Percentiles rank a stretch among this genome's conserved stretches.
These are phyloP conservation scores for Trochalopteron elliotii DNA, from an alignment of 2,113 vertebrate species.

Conservation along the genomic window DNA sequence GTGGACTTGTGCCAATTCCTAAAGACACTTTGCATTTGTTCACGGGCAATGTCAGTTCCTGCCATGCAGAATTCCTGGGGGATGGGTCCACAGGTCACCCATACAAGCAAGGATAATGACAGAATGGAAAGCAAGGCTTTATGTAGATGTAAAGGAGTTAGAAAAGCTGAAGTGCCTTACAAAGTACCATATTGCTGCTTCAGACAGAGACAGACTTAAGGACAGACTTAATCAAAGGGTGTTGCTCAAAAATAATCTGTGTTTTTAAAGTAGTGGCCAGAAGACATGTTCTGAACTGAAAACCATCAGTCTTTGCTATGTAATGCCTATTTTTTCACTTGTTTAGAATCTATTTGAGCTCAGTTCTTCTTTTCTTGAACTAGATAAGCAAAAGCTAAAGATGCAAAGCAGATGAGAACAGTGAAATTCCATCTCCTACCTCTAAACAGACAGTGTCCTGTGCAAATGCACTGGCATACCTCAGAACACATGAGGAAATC, in stretches of 20 bases:
- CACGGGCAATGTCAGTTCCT: background rate
- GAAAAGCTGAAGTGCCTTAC: background rate
- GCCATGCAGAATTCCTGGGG: background rate
- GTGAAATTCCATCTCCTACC: background rate
- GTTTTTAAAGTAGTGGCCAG: background rate
- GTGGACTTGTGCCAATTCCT: background rate
- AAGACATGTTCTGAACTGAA: background rate
- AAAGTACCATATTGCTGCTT: background rate
- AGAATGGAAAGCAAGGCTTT: background rate
- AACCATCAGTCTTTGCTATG: background rate
- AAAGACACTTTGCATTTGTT: background rate
- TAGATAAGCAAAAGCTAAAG: background rate
- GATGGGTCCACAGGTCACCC: background rate
- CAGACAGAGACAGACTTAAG: background rate
- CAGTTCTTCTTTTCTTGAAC: background rate
- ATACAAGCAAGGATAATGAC: background rate
- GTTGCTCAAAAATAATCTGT: background rate
- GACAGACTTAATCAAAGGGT: background rate
- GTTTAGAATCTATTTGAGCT: background rate
- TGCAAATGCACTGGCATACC: background rate
- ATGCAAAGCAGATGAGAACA: background rate
- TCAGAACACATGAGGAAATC: background rate
- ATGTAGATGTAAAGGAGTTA: background rate
- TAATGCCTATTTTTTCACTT: background rate
- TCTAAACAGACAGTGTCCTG: background rate